phyloP scores from a whole-genome alignment of 2,113 vertebrate species.

The Rhineura floridana region DNA sequence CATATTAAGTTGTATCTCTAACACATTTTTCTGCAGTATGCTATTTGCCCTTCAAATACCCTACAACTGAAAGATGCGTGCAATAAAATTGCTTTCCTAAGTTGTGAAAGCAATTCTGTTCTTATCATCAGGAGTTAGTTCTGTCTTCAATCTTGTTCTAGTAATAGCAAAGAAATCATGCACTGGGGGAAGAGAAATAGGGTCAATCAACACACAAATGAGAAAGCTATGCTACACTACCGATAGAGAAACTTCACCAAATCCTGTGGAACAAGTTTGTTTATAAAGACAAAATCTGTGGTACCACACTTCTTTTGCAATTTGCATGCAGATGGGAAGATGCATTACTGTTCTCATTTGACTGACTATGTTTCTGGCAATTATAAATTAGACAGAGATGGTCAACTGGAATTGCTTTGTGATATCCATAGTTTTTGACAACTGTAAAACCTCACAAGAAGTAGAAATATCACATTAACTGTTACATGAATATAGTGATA shows the following conservation, averaged over 20 bases:
- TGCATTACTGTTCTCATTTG: neutral
- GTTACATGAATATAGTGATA: neutral
- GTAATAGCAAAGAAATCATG: conserved; percentile 35
- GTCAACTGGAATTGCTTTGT: neutral
- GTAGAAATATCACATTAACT: neutral
- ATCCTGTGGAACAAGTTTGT: neutral
- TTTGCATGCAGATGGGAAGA: neutral
- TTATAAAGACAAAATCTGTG: neutral
- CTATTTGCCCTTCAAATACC: neutral
- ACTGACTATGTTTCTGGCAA: neutral
- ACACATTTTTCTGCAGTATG: neutral
- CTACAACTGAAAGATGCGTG: neutral
- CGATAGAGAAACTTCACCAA: conserved; percentile 11
- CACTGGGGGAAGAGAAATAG: conserved; percentile 21
- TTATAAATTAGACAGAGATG: neutral
- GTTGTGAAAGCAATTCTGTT: conserved; percentile 10
- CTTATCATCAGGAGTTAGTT: conserved; percentile 13
- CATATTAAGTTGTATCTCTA: neutral
- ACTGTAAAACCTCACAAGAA: neutral
- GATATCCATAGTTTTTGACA: neutral
- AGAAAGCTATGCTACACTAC: conserved; percentile 21
- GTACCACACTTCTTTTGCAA: neutral
- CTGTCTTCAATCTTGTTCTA: conserved; percentile 40
- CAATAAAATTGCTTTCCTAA: neutral
- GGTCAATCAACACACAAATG: conserved; percentile 26